These are phyloP conservation scores for Pempheris klunzingeri DNA, from an alignment of 2,797 vertebrate genomes.

Conservation along the genomic window DNA sequence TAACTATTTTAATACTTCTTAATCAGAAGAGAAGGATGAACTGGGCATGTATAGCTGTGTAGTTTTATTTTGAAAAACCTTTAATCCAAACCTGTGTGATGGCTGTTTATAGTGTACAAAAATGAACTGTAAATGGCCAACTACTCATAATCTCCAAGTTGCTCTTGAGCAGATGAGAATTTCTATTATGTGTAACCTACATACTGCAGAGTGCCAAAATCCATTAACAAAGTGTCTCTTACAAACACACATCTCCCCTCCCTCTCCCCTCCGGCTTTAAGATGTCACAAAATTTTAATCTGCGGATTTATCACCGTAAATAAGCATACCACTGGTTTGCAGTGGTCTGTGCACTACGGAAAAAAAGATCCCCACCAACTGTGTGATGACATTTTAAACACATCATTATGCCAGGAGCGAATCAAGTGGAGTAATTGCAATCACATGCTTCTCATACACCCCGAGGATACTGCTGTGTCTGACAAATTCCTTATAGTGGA, in stretches of 20 bases:
- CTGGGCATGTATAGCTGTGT: background rate
- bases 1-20: background rate
- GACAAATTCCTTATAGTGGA: constrained; percentile 26
- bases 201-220: background rate
- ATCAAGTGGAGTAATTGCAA: constrained; percentile 60
- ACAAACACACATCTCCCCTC: constrained; percentile 2
- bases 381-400: constrained; percentile 51
- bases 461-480: constrained; percentile 17
- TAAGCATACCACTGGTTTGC: constrained; percentile 16
- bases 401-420: constrained; percentile 38
- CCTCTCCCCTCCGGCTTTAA: constrained; percentile 1
- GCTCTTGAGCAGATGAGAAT: background rate
- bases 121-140: background rate
- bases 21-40: background rate
- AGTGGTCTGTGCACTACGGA: background rate
- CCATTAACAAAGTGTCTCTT: constrained; percentile 13
- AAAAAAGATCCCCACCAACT: constrained; percentile 24
- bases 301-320: constrained; percentile 30
- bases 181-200: background rate
- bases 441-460: constrained; percentile 53
- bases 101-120: background rate
- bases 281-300: constrained; percentile 14
- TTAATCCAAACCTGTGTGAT: background rate
- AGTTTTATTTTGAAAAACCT: constrained; percentile 3
- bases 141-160: background rate